Base-by-base conservation (phyloP, 2,797 vertebrate species). In the Remorina albescens region DNA sequence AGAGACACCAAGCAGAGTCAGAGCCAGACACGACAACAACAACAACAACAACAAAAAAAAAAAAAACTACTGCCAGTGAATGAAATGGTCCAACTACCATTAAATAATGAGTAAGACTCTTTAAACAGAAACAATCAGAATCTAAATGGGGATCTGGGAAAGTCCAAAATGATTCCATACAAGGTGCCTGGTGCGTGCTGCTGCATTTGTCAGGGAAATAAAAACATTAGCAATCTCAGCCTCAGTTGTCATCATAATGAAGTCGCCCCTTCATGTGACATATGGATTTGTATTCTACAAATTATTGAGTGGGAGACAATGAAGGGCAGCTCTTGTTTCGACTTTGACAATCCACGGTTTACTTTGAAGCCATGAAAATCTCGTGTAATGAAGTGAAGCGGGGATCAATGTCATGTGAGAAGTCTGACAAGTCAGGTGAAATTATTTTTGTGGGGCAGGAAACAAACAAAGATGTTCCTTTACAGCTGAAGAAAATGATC, bases 1-100 rank as follows among this genome's bases (percentile, higher is more conserved):
- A 2, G 36, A n/a, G 8, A 1, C 1, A 2, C 4, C 4, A 28
- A n/a, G 8, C 1, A 0, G n/a, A 44, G 8, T 50, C 15, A 26
- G 10, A 30, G 18, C 4, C 36, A 19, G 49, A 46, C 5, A 18
- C 37, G 16, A 37, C 49, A 39, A 21, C 59, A 16, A 50, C 37
- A n/a, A n/a, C n/a, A n/a, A n/a, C n/a, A n/a, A n/a, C n/a, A n/a
- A 10, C 12, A 57, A 50, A 56, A n/a, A n/a, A n/a, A n/a, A n/a
- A n/a, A n/a, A n/a, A n/a, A n/a, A n/a, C 34, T 44, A 44, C 1
- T 42, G 41, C 7, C 42, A 44, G 19, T 44, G 42, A 44, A 44
- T 44, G 0, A n/a, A 9, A 44, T 16, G 15, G 15, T 16, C 6
- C 41, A 8, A 11, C 12, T 23, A 21, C 5, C 8, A 21, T 47